Base-by-base conservation (phyloP, 2,113 vertebrate genomes). In the Oncorhynchus gorbuscha region DNA sequence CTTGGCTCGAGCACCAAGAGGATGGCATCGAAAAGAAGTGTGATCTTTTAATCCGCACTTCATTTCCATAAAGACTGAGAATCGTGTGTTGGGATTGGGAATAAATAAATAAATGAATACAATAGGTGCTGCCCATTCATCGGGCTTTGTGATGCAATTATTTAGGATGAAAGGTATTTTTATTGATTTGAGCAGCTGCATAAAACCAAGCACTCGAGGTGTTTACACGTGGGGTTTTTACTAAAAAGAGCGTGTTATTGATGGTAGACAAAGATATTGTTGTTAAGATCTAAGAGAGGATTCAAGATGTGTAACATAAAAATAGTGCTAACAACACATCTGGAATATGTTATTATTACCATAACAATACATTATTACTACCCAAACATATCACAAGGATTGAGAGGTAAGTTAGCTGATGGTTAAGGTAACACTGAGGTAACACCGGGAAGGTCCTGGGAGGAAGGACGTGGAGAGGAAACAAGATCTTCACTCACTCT, bases 21-120 rank as follows among this genome's bases (percentile, higher is more conserved):
- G 62, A 11, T n/a, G 12, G 55, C 35, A 66, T 66, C 76, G 65
- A 55, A 77, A 67, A 59, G 69, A 26, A 30, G 45, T 49, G 61
- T 49, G 59, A 66, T 74, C 73, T 74, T 66, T 49, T 72, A 51
- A 77, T 62, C 24, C 76, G 66, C 75, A 58, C 3, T 69, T 76
- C 32, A 39, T 76, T 76, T 69, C 48, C 20, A 55, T 69, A 22
- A 22, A 51, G 45, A 16, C 48, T 24, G 69, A 5, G 51, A 18
- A 55, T 55, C 0, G 5, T 55, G 51, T 18, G 16, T 55, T 55
- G 51, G 14, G 14, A 55, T 4, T 55, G 16, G 4, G 51, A 55
- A 55, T 55, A 16, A 51, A 51, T 51, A 13, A 51, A 51, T 51
- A 18, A 45, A 55, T 55, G 3, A 45, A 45, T 45, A 45, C 13